phyloP scores from a whole-genome alignment of 2,888 invertebrate genomes.

The Digitonthophagus gazella region DNA sequence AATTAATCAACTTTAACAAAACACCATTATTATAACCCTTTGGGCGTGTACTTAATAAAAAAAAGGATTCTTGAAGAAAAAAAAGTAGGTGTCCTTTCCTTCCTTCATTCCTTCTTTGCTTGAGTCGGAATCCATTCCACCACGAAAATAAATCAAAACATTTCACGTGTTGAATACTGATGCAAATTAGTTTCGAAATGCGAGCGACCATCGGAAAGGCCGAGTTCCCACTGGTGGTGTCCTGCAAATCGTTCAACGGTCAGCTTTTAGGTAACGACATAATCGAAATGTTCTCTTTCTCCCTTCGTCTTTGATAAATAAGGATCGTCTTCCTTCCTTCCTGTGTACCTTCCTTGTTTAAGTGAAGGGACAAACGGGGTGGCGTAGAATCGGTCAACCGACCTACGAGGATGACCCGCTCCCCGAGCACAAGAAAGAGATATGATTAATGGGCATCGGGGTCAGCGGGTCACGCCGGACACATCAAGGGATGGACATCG shows the following conservation, averaged over 20 bases:
- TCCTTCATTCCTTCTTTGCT: no score
- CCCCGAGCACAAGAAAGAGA: conserved; percentile 47
- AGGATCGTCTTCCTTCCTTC: not conserved
- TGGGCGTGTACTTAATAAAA: no score
- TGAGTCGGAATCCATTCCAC: not conserved
- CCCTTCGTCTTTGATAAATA: conserved; percentile 39
- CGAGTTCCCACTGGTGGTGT: conserved; percentile 46
- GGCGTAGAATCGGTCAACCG: conserved; percentile 5
- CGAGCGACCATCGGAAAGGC: conserved; percentile 40
- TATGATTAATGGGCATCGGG: conserved; percentile 53
- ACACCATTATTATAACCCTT: no score
- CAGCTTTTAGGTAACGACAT: conserved; percentile 53
- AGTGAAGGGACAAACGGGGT: not conserved
- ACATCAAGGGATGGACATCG: conserved; percentile 48
- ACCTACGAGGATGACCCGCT: conserved; percentile 36
- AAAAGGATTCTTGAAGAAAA: no score
- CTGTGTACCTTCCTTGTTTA: not conserved
- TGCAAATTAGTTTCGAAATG: conserved; percentile 47
- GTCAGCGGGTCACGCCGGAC: conserved; percentile 50
- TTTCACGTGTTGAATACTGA: conserved; percentile 49
- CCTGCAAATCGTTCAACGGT: conserved; percentile 45
- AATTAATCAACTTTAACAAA: no score
- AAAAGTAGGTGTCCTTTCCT: no score
- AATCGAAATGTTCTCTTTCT: no score
- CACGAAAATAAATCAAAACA: conserved; percentile 52